Evolutionary conservation across 2,888 invertebrate species (phyloP), one percentile per base, ranked within the genome.

Genomic region (Napeogenes sylphis): DNA sequence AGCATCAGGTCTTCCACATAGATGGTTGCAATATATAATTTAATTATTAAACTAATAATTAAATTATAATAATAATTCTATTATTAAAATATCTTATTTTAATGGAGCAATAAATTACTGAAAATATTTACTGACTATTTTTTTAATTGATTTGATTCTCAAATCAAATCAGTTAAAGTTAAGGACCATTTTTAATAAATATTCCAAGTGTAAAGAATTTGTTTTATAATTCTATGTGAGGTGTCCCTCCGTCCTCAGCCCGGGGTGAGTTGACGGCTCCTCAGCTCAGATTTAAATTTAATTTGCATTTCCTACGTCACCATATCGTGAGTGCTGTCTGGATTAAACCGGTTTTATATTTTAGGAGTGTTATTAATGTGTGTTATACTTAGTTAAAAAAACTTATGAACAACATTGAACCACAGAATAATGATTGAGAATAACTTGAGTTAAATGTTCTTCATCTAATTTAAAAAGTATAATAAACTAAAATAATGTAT

Each of bases 1-100:
- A 35, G 35, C 35, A 42, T 32, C 54, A 56, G 59, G 56, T 46
- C 5, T 13, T 30, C 45, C 46, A 54, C 56, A 63, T 38, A 56
- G 10, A 35, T 8, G 14, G 45, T 12, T 21, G n/a, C 13, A 32
- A 54, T 4, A 13, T 12, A 2, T 54, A 12, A 33, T 30, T 53
- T 53, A 21, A 53, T 30, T 53, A 12, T 21, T 4, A 53, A 21
- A 14, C 8, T 38, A 6, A 38, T 38, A 21, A 21, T 21, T 21
- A 21, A 21, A 21, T 21, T 21, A 21, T 21, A 21, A n/a, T n/a
- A n/a, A n/a, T n/a, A n/a, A n/a, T n/a, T n/a, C n/a, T n/a, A n/a
- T n/a, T n/a, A n/a, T n/a, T n/a, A n/a, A n/a, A n/a, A n/a, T n/a
- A n/a, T n/a, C n/a, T n/a, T n/a, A 21, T 21, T 21, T 21, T 21